Evolutionary conservation across 2,113 vertebrate species (phyloP), one percentile per base, ranked within the genome.

Genomic region (Crotophaga sulcirostris): DNA sequence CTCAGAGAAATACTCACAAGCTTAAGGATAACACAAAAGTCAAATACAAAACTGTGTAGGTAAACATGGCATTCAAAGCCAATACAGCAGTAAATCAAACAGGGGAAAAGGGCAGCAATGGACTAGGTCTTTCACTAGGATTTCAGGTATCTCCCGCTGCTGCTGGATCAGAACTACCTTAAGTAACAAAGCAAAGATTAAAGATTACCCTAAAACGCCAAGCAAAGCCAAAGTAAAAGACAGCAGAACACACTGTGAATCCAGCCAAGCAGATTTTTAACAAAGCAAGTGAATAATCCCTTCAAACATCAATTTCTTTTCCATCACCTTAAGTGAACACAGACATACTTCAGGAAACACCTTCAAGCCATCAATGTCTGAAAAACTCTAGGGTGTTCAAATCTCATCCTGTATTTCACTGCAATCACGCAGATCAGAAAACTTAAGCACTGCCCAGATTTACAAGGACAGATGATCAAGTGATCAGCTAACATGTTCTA

Each of bases 11-110:
- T 20, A 29, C 28, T 94, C 45, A 54, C n/a, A 66, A 87, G 66
- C 54, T 79, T 81, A 69, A 80, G 67, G 79, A 88, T 25, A 58
- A 73, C 54, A 62, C 33, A 40, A n/a, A 84, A 89, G 63, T 64
- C 90, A 96, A 87, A 92, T 23, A 86, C 21, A 81, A 78, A 81
- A 56, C 38, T n/a, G 16, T 42, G 67, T 63, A 45, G 63, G 64
- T 86, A 97, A 95, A 92, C 72, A 77, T 36, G 64, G 52, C 60
- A 92, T 63, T 93, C 63, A 77, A 92, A 91, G 68, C 59, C 78
- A 74, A 67, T 15, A 44, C 38, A 89, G 34, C 34, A 83, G 29
- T 49, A 93, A 87, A 90, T 59, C 51, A 86, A 96, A 86, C 17
- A 77, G 33, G 75, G 75, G 54, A 29, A 82, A 93, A 76, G 82